These are phyloP conservation scores for Oostethus manadensis DNA, from an alignment of 2,113 vertebrate genomes.

Conservation along the genomic window DNA sequence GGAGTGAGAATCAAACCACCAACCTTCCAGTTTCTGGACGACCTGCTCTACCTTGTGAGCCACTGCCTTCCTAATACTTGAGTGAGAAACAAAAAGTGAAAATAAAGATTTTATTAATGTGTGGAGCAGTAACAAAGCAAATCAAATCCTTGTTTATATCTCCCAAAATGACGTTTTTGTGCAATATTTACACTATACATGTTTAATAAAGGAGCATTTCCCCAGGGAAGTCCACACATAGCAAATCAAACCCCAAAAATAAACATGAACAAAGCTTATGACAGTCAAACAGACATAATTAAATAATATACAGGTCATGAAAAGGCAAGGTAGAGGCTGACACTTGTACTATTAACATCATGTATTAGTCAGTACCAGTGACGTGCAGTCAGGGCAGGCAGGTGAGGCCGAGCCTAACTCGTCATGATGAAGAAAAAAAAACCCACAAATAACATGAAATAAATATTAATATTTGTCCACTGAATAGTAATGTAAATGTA, in stretches of 20 bases:
- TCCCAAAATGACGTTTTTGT: constrained; percentile 33
- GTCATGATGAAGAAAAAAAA: too few species aligned
- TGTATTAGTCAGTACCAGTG: not conserved
- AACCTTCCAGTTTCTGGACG: too few species aligned
- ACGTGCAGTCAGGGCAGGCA: too few species aligned
- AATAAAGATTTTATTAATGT: too few species aligned
- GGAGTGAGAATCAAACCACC: too few species aligned
- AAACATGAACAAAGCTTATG: constrained; percentile 15
- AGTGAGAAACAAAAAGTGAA: not conserved
- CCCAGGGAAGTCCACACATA: constrained; percentile 22
- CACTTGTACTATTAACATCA: constrained; percentile 18
- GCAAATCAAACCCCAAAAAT: constrained; percentile 20
- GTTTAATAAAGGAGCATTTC: constrained; percentile 47
- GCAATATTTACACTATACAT: constrained; percentile 67
- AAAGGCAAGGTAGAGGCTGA: constrained; percentile 41
- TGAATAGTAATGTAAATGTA: too few species aligned
- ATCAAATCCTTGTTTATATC: constrained; percentile 50
- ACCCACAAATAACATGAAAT: too few species aligned
- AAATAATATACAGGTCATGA: constrained; percentile 54
- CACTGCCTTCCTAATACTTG: too few species aligned
- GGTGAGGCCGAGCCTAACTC: too few species aligned
- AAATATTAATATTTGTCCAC: too few species aligned
- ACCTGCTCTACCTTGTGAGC: too few species aligned
- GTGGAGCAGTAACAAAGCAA: not conserved
- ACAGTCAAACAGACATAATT: constrained; percentile 27